Percentiles rank a stretch among this genome's conserved stretches.
Conservation (phyloP, 2,113 vertebrate species). For the Lates calcarifer region DNA sequence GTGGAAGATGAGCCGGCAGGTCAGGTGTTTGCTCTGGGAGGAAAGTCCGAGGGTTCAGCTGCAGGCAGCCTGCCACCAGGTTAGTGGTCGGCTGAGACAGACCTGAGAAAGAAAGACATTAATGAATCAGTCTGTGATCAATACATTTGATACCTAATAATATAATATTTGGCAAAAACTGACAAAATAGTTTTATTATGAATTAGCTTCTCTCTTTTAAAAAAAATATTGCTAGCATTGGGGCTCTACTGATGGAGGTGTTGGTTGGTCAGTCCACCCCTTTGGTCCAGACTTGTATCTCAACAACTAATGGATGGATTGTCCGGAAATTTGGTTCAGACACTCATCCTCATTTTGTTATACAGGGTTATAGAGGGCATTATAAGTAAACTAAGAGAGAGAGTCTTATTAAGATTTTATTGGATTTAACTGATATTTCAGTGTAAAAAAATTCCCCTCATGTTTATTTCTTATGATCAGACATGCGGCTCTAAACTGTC, state of each 20-base stretch:
- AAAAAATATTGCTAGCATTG: too few species aligned
- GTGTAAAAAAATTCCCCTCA: background rate
- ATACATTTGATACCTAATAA: background rate
- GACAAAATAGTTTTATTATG: too few species aligned
- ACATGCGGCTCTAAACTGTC: background rate
- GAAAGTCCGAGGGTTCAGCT: slow-evolving; percentile 97
- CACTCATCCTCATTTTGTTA: background rate
- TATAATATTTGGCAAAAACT: too few species aligned
- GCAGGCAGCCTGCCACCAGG: slow-evolving; percentile 96
- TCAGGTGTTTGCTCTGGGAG: slow-evolving; percentile 95
- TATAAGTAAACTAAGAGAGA: background rate
- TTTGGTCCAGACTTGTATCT: background rate
- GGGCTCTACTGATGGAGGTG: too few species aligned
- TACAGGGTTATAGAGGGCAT: background rate
- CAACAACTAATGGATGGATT: background rate
- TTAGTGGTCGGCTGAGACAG: slow-evolving; percentile 99
- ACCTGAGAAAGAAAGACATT: slow-evolving; percentile 67
- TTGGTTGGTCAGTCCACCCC: background rate
- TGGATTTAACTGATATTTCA: background rate
- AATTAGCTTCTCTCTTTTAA: too few species aligned
- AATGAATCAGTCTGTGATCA: background rate
- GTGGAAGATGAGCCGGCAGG: slow-evolving; percentile 87
- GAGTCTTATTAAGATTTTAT: background rate
- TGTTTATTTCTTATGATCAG: background rate
- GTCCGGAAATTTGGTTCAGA: background rate